phyloP scores from a whole-genome alignment of 1,140 invertebrate species.

The Pseudomyrmex pallidus region DNA sequence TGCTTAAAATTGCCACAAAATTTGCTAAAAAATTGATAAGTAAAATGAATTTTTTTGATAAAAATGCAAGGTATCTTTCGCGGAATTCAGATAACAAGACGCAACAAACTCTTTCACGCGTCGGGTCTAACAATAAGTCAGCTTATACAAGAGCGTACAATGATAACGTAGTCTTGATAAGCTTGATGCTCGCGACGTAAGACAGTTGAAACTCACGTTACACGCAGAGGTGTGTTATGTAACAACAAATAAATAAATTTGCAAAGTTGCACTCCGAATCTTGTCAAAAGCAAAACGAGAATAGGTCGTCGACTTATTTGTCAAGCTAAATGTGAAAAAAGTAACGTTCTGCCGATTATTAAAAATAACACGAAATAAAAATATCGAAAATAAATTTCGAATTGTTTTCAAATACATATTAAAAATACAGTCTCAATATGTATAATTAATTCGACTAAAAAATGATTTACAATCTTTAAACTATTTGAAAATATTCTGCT shows the following conservation, averaged over 20 bases:
- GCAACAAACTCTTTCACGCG: background rate
- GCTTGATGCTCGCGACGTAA: background rate
- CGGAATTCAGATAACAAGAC: background rate
- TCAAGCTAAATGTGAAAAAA: constrained; percentile 30
- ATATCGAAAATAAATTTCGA: no score
- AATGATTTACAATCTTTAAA: background rate
- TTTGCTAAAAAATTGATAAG: background rate
- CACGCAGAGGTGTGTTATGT: constrained; percentile 29
- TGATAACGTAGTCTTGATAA: constrained; percentile 12
- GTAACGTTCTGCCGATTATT: constrained; percentile 33
- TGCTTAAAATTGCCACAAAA: background rate
- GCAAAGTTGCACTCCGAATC: background rate
- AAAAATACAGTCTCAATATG: background rate
- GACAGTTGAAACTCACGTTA: constrained; percentile 8
- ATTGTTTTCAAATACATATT: background rate
- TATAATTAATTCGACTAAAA: no score
- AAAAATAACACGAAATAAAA: background rate
- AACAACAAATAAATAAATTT: constrained; percentile 22
- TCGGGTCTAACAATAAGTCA: no score
- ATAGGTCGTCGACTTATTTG: constrained; percentile 57
- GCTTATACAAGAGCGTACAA: background rate
- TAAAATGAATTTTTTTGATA: background rate
- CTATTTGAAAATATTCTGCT: background rate
- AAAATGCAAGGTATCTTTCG: constrained; percentile 15
- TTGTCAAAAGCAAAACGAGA: constrained; percentile 1